Evolutionary conservation across 2,888 invertebrate genomes (phyloP).

Genomic region (Dryomyza anilis): DNA sequence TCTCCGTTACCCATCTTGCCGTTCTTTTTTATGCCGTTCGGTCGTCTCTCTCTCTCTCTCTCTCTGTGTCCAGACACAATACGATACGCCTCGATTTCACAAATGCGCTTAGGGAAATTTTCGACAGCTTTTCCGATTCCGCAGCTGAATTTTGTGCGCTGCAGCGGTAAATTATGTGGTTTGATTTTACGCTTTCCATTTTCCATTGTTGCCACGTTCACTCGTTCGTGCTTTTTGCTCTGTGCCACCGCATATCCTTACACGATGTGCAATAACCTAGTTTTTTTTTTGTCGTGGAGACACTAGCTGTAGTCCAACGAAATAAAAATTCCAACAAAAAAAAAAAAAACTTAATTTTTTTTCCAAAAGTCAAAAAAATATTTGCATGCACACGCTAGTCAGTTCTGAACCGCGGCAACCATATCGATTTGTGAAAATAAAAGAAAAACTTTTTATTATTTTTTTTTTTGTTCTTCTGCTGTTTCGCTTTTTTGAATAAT

Average conservation of each 20-base stretch:
- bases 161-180: conserved; percentile 56
- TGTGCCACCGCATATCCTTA: conserved; percentile 7
- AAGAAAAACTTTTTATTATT: conserved; percentile 15
- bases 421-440: conserved; percentile 30
- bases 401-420: conserved; percentile 24
- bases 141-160: conserved; percentile 36
- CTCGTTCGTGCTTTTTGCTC: not conserved
- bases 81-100: no score
- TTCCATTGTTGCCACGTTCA: conserved; percentile 30
- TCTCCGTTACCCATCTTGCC: not conserved
- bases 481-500: conserved; percentile 44
- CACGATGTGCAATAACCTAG: conserved; percentile 23
- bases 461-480: not conserved
- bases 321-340: not conserved
- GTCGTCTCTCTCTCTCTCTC: conserved; percentile 34
- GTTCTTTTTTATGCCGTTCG: no score
- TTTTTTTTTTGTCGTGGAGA: conserved; percentile 13
- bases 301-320: not conserved
- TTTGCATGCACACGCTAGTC: conserved; percentile 19
- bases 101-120: conserved; percentile 50
- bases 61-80: conserved; percentile 48
- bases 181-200: conserved; percentile 40
- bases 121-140: conserved; percentile 48
- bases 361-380: conserved; percentile 9
- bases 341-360: conserved; percentile 1